Base-by-base conservation (phyloP, 2,888 invertebrate genomes). In the Caenorhabditis sinica region DNA sequence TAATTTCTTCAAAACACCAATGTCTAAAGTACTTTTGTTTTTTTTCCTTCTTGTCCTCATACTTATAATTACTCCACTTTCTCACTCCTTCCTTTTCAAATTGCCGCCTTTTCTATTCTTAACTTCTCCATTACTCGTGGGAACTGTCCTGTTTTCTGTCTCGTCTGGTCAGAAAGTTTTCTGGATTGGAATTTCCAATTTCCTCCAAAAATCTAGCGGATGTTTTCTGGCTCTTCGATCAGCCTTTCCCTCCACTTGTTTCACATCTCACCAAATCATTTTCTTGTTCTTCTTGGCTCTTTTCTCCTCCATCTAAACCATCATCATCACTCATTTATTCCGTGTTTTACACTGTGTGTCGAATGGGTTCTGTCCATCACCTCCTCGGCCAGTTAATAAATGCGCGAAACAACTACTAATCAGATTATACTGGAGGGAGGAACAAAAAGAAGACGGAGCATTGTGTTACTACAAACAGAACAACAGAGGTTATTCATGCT, bases 391-490 rank as follows among this genome's bases (percentile, higher is more conserved):
- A 51, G 51, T 65, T 75, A 66, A 65, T 66, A 75, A 75, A 75
- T 66, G 75, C 75, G 75, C 75, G 75, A 75, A 74, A 74, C n/a
- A 28, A 49, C 43, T 51, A 56, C 75, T 75, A 75, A 75, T 75
- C 75, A 56, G 75, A 65, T 75, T 75, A 75, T 61, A 49, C 45
- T 49, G 60, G 30, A 56, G 17, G 15, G 25, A 51, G 51, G 15
- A 36, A 25, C 23, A 15, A 60, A n/a, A 36, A 6, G 33, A 9
- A 36, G 33, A 36, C 9, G 33, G 36, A 63, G 40, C 63, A 63
- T 33, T 49, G 51, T 68, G 68, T 53, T 53, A 53, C 53, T 36
- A 53, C 56, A 56, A 56, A 28, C 45, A 33, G n/a, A 49, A 53
- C 40, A 68, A 11, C 49, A 11, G 45, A 15, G 45, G n/a, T 33